A percentile compares a stretch with the other conserved stretches of the same genome.
Conservation (phyloP, 1,140 invertebrate genomes). For the Drosophila santomea region DNA sequence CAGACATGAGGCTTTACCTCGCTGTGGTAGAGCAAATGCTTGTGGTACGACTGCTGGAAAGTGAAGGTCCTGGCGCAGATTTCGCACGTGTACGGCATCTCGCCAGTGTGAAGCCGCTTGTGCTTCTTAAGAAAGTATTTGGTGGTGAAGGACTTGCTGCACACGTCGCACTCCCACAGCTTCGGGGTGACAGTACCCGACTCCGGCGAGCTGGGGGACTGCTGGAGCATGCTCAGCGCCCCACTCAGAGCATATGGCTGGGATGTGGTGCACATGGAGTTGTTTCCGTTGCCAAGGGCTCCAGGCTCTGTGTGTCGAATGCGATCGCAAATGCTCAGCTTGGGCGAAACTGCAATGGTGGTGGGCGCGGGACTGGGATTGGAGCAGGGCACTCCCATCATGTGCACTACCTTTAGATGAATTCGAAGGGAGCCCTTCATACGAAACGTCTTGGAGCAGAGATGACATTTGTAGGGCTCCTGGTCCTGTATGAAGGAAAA, state of each 20-base stretch:
- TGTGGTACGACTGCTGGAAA: conserved; percentile 96
- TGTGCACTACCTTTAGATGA: conserved; percentile 92
- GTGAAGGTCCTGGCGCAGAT: conserved; percentile 95
- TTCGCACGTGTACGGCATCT: conserved; percentile 94
- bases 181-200: conserved; percentile 79
- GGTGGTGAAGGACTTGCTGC: conserved; percentile 93
- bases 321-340: conserved; percentile 81
- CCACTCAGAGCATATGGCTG: conserved; percentile 68
- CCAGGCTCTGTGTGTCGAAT: conserved; percentile 72
- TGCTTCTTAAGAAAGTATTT: conserved; percentile 96
- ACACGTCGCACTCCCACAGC: conserved; percentile 93
- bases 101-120: conserved; percentile 93
- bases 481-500: conserved; percentile 13
- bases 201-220: conserved; percentile 28
- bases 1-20: conserved; percentile 94
- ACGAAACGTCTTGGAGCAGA: conserved; percentile 92
- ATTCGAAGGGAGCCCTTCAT: conserved; percentile 93
- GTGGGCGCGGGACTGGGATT: conserved; percentile 16
- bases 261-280: conserved; percentile 11
- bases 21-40: conserved; percentile 93
- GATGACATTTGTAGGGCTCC: conserved; percentile 89
- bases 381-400: conserved; percentile 80
- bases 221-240: conserved; percentile 70
- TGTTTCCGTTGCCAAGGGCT: conserved; percentile 6
- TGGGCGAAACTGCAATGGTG: conserved; percentile 38